Percentiles rank a stretch among this genome's conserved stretches.
These are phyloP conservation scores for Phoenicopterus ruber DNA, from an alignment of 2,113 vertebrate genomes.

Conservation along the genomic window DNA sequence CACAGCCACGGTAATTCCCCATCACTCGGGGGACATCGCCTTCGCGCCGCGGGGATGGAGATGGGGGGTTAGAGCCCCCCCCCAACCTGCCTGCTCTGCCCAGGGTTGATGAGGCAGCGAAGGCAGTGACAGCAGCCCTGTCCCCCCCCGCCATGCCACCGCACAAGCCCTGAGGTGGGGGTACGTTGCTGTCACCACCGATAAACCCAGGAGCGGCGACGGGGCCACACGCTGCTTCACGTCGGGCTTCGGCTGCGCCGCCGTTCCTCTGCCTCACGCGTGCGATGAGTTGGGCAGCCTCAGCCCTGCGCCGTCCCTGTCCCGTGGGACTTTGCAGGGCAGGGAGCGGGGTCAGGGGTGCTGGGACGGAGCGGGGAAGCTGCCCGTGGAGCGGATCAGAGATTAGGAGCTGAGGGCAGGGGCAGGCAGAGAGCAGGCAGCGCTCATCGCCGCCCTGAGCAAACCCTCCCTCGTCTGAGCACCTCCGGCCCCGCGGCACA, in stretches of 20 bases:
- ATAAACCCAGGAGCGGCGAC: neutral
- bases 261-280: neutral
- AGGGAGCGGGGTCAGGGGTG: neutral
- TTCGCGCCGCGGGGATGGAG: neutral
- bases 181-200: neutral
- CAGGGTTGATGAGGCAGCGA: neutral
- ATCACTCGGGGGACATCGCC: accelerated
- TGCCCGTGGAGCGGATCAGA: neutral
- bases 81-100: neutral
- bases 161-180: neutral
- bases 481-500: neutral
- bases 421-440: neutral
- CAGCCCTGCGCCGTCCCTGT: accelerated
- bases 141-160: neutral
- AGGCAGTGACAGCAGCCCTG: neutral
- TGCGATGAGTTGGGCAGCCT: neutral
- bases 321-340: accelerated
- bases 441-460: neutral
- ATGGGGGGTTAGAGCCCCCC: neutral
- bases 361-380: neutral
- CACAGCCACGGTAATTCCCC: too few relatives aligned
- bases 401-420: neutral
- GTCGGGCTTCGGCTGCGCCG: accelerated
- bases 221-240: neutral
- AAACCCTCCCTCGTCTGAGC: accelerated